Percentiles rank a stretch among this genome's conserved stretches.
Conservation (phyloP, 2,113 vertebrate genomes). For the Dipodomys stephensi region DNA sequence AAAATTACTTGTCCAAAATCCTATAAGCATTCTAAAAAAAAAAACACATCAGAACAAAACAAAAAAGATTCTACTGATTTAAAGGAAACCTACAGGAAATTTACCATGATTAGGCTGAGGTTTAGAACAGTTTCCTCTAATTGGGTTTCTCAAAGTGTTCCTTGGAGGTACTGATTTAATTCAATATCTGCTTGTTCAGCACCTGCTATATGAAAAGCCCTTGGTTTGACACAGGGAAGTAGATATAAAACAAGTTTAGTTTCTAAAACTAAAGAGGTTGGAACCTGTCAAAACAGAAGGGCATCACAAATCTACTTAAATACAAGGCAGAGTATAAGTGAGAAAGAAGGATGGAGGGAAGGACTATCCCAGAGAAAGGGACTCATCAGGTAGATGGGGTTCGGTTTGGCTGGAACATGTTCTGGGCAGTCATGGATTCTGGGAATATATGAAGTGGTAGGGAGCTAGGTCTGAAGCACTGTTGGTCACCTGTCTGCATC, state of each 20-base stretch:
- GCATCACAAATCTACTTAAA: not conserved
- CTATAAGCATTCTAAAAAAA: slow-evolving; percentile 41
- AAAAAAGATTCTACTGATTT: slow-evolving; percentile 59
- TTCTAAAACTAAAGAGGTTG: not conserved
- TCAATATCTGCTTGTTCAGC: slow-evolving; percentile 16
- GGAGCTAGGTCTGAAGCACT: not conserved
- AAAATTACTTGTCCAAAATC: slow-evolving; percentile 59
- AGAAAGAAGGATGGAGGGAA: not conserved
- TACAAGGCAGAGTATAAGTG: not conserved
- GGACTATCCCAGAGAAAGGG: not conserved
- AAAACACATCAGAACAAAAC: slow-evolving; percentile 12
- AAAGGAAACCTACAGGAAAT: slow-evolving; percentile 61
- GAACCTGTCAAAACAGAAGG: not conserved
- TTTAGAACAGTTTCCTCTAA: slow-evolving; percentile 69
- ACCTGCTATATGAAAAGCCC: slow-evolving; percentile 36
- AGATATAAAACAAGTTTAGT: not conserved
- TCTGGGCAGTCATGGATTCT: too few species aligned
- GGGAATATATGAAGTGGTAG: not conserved
- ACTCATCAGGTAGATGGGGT: too few species aligned
- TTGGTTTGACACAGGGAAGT: slow-evolving; percentile 17
- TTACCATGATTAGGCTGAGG: slow-evolving; percentile 64
- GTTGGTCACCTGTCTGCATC: not conserved
- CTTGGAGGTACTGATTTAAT: slow-evolving; percentile 62
- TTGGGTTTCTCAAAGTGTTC: slow-evolving; percentile 64
- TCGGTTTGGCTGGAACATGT: not conserved